Percentiles rank a stretch among this genome's conserved stretches.
These are phyloP conservation scores for Synaphobranchus kaupii DNA, from an alignment of 2,797 vertebrate genomes.

Conservation along the genomic window DNA sequence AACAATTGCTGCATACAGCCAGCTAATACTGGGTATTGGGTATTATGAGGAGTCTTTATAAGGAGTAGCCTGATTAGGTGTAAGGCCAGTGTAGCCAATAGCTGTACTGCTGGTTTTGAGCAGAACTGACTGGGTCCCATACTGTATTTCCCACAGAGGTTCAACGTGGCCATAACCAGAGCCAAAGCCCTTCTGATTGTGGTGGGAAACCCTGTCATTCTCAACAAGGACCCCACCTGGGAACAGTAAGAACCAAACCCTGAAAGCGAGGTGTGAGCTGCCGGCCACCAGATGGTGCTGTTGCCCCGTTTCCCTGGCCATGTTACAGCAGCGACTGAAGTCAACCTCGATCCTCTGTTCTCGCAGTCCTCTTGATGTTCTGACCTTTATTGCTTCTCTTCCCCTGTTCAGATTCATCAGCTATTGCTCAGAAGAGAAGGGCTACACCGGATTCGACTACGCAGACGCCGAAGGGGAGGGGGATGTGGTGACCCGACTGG, in stretches of 20 bases:
- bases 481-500: slow-evolving; percentile 40
- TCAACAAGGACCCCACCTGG: slow-evolving; percentile 80
- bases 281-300: background rate
- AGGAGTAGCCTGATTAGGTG: background rate
- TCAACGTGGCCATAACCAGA: slow-evolving; percentile 93
- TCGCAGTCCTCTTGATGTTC: background rate
- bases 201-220: slow-evolving; percentile 86
- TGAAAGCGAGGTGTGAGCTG: background rate
- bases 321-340: background rate
- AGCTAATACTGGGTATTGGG: background rate
- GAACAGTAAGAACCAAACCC: background rate
- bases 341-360: background rate
- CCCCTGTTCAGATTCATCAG: slow-evolving; percentile 65
- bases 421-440: slow-evolving; percentile 62
- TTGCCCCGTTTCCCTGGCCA: background rate
- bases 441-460: slow-evolving; percentile 53
- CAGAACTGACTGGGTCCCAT: background rate
- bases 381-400: background rate
- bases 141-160: slow-evolving; percentile 72
- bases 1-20: background rate
- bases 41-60: too few relatives aligned
- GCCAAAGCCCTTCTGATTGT: slow-evolving; percentile 89
- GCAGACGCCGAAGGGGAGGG: slow-evolving; percentile 39
- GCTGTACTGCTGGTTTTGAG: background rate
- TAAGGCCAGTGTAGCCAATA: background rate